Evolutionary conservation across 2,888 invertebrate genomes (phyloP), one percentile per base, ranked within the genome.

Genomic region (Aphidius colemani): DNA sequence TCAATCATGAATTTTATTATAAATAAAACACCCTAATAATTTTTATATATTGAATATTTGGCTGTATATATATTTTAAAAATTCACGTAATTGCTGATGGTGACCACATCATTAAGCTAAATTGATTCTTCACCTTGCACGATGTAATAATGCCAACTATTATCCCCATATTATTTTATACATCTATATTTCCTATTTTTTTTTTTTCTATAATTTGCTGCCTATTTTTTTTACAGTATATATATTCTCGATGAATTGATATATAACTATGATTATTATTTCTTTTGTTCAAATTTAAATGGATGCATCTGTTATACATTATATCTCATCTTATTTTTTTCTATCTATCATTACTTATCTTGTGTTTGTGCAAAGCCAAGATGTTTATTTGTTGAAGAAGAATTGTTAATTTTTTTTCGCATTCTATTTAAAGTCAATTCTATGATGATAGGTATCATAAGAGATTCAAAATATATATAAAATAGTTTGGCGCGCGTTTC

Each of bases 121-220:
- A 64, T 64, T 64, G 64, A 64, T 49, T 64, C 60, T 55, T 64
- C 64, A 64, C 60, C 64, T 64, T 60, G 55, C 55, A 50, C 55
- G 50, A 11, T 55, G 48, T 55, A 51, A 53, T 55, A 48, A 41
- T 53, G 41, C 55, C 53, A 43, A 13, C 53, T 61, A 10, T 48
- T n/a, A 6, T 50, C 8, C 2, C 13, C 13, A 18, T 2, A 18
- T 18, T 18, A 18, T 18, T 18, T 18, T 50, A 59, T 41, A 41
- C 13, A 43, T 59, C 13, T n/a, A 30, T 39, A 41, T 13, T 43
- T 11, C 18, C 18, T n/a, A n/a, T 39, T 59, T 30, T 43, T 44
- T 43, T 13, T 50, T 30, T 30, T 30, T 18, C 13, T 30, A 30
- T 30, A 30, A 61, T 61, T 61, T 49, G 18, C 41, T 61, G 55